A percentile compares a stretch with the other conserved stretches of the same genome.
phyloP scores from a whole-genome alignment of 2,888 invertebrate species.

The Platerodrilus igneus region DNA sequence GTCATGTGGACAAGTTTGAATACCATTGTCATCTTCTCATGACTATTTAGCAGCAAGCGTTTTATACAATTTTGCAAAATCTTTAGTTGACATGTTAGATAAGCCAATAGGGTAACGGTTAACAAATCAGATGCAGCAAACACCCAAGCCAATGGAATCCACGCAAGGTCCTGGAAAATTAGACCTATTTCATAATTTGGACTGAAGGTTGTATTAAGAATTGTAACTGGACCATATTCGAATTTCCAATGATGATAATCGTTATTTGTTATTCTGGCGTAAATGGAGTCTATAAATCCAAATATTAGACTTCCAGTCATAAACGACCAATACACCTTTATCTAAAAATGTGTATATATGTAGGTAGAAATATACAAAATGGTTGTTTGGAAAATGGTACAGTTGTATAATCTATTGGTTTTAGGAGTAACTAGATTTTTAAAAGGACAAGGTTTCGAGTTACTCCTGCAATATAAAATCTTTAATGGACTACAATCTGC shows the following conservation, averaged over 20 bases:
- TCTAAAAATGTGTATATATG: constrained; percentile 10
- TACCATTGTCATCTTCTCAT: no score
- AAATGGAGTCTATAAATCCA: constrained; percentile 4
- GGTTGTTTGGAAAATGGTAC: no score
- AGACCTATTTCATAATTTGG: constrained; percentile 6
- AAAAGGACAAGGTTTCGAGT: no score
- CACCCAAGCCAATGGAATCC: constrained; percentile 9
- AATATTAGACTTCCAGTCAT: constrained; percentile 4
- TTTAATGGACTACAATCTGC: no score
- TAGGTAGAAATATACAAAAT: no score
- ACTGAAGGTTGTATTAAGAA: constrained; percentile 10
- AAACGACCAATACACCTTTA: constrained; percentile 5
- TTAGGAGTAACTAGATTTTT: no score
- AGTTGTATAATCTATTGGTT: no score
- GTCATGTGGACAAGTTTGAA: no score
- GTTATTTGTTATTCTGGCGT: constrained; percentile 8
- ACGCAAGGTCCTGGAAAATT: constrained; percentile 8
- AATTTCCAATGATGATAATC: constrained; percentile 11
- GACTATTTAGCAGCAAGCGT: no score
- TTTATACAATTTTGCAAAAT: constrained; percentile 9
- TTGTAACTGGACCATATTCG: constrained; percentile 5
- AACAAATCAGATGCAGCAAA: constrained; percentile 13
- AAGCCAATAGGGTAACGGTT: constrained; percentile 10
- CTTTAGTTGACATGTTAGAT: constrained; percentile 12
- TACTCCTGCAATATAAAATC: no score